Base-by-base conservation (phyloP, 2,888 invertebrate species). In the Epirrhoe alternata region DNA sequence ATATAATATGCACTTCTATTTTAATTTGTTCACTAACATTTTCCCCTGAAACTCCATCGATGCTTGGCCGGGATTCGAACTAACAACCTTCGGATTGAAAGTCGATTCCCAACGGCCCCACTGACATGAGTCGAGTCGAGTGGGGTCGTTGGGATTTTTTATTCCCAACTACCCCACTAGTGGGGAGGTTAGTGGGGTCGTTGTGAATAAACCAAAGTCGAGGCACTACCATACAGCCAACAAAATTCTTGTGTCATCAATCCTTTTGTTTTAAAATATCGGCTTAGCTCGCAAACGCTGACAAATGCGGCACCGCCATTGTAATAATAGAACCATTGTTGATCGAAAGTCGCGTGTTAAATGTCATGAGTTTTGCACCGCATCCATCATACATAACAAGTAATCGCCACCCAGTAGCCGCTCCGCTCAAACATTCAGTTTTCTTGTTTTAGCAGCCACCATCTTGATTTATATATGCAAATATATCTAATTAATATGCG, bases 401-500 rank as follows among this genome's bases (percentile, higher is more conserved):
- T 61, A 16, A 17, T 16, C 51, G 51, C 57, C 56, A 66, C 53
- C 62, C 66, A 60, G 69, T 70, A 71, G 65, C 64, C 62, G 55
- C 61, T 59, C 12, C 57, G n/a, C 17, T 30, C 31, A 60, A 47
- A 64, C 64, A 42, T 52, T 14, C 62, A 50, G 2, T 49, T 55
- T 60, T 58, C 68, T 61, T 47, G 52, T 67, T 61, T 51, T 24
- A 67, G n/a, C 50, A 61, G 45, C 59, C 52, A 33, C 51, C 38
- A 45, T 64, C 69, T 60, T 64, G 69, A 61, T 69, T 68, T 70
- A 67, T 70, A 61, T 66, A 70, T 73, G 63, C 64, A 70, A 71
- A 73, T 71, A 56, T 51, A 53, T 61, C 60, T 66, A 71, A 73
- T 71, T 69, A 73, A 71, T 69, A 71, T 69, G 66, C 69, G 66